Conservation (phyloP, 2,888 invertebrate species). For the Microctonus aethiopoides region DNA sequence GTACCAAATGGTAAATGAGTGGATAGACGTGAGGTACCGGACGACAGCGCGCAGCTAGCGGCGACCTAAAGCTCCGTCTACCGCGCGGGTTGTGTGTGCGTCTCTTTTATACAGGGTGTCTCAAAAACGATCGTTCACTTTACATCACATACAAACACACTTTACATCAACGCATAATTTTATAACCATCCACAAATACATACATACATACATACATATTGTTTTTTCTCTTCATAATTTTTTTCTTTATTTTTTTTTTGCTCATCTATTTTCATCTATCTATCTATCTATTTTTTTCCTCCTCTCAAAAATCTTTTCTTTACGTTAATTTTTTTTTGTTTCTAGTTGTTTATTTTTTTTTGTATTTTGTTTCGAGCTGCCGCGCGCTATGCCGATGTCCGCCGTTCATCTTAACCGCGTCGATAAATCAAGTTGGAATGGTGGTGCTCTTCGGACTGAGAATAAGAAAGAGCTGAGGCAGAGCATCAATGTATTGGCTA, state of each 20-base stretch:
- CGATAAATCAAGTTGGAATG: slow-evolving; percentile 33
- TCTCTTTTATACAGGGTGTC: slow-evolving; percentile 59
- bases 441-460: slow-evolving; percentile 6
- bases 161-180: background rate
- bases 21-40: slow-evolving; percentile 65
- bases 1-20: slow-evolving; percentile 68
- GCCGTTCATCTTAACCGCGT: slow-evolving; percentile 33
- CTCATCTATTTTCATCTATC: background rate
- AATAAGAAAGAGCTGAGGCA: slow-evolving; percentile 9
- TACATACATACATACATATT: background rate
- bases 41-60: slow-evolving; percentile 64
- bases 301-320: background rate
- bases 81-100: slow-evolving; percentile 62
- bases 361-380: slow-evolving; percentile 16
- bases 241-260: slow-evolving; percentile 5
- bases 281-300: background rate
- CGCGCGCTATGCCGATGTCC: background rate
- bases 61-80: slow-evolving; percentile 67
- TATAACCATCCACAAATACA: no score
- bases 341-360: no score
- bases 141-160: background rate
- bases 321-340: background rate
- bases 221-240: slow-evolving; percentile 17
- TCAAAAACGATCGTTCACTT: slow-evolving; percentile 34
- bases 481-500: no score